A percentile compares a stretch with the other conserved stretches of the same genome.
These are phyloP conservation scores for Forbesichthys agassizii DNA, from an alignment of 2,113 vertebrate genomes.

Conservation along the genomic window DNA sequence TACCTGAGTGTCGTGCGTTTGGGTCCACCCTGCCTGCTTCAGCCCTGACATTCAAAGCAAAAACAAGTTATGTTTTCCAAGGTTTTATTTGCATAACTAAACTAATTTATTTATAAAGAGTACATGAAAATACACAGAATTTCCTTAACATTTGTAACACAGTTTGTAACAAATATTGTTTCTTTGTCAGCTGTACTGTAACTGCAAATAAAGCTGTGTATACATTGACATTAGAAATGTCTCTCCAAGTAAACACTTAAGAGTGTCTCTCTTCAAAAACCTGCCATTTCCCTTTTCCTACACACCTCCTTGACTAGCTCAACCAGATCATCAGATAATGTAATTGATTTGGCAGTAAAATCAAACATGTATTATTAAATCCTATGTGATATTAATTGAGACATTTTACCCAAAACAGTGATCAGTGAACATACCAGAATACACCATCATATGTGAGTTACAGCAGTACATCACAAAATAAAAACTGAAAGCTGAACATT, in stretches of 20 bases:
- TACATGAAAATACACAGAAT: constrained; percentile 45
- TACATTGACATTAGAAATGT: neutral
- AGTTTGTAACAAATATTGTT: constrained; percentile 5
- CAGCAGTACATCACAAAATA: no score
- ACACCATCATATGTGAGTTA: no score
- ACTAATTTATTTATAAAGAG: constrained; percentile 36
- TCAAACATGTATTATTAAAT: no score
- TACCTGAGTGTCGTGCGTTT: neutral
- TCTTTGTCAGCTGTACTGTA: constrained; percentile 4
- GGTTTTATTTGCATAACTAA: constrained; percentile 45
- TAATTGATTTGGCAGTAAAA: no score
- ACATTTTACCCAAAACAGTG: no score
- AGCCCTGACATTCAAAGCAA: neutral
- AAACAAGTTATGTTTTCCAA: constrained; percentile 16
- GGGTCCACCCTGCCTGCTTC: no score
- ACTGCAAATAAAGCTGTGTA: neutral
- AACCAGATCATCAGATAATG: neutral
- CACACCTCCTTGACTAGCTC: neutral
- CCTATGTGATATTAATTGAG: no score
- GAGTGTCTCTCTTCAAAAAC: no score
- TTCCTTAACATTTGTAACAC: constrained; percentile 37
- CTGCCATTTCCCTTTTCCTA: neutral
- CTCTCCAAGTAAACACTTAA: neutral
- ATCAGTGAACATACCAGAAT: no score
- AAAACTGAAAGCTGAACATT: no score